phyloP scores from a whole-genome alignment of 30 jellyfish, hydroid and myxozoan genomes.

The Cassiopea andromeda region DNA sequence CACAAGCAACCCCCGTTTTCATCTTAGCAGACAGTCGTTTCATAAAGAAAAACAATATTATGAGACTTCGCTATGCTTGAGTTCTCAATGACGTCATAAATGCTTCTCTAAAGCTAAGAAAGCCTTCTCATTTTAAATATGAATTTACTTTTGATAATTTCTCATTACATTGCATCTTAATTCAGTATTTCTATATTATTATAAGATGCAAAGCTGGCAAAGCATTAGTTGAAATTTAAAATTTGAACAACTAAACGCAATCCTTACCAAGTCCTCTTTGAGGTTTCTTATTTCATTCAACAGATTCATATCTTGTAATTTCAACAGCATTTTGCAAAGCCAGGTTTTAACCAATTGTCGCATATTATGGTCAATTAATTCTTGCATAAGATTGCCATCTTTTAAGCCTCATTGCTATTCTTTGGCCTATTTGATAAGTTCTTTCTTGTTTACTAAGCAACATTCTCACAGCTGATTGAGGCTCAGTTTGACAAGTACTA shows the following conservation, averaged over 20 bases:
- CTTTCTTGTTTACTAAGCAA: not conserved
- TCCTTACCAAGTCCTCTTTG: slow-evolving; percentile 3
- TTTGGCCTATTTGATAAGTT: not conserved
- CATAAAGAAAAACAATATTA: too few relatives aligned
- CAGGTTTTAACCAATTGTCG: not conserved
- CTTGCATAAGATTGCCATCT: not conserved
- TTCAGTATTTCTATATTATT: too few relatives aligned
- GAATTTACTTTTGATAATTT: not conserved
- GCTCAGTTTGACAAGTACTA: not conserved
- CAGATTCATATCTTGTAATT: not conserved
- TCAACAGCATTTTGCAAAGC: not conserved
- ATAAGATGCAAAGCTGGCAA: not conserved
- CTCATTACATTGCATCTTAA: not conserved
- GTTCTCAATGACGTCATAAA: not conserved
- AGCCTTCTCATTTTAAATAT: not conserved
- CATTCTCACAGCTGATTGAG: not conserved
- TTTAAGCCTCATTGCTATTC: not conserved
- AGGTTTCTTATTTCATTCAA: not conserved
- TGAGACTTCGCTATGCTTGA: not conserved
- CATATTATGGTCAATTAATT: not conserved
- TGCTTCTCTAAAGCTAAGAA: not conserved
- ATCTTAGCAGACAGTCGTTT: not conserved
- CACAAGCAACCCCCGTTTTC: not conserved
- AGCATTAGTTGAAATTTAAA: not conserved
- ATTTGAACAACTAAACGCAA: not conserved